Percentiles rank a stretch among this genome's conserved stretches.
Evolutionary conservation across 2,113 vertebrate genomes (phyloP).

Genomic region (Ramphastos sulfuratus): DNA sequence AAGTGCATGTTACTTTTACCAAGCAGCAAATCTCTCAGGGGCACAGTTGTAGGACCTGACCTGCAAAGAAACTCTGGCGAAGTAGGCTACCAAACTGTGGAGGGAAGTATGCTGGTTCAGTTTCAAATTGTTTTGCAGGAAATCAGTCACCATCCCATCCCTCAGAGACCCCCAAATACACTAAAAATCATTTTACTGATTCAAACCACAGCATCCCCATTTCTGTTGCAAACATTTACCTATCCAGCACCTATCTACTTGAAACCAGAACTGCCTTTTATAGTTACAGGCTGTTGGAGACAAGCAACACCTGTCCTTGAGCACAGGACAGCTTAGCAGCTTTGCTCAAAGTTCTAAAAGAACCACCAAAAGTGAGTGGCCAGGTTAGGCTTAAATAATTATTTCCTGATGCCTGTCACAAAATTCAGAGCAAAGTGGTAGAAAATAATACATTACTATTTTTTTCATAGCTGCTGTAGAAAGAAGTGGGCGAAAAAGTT

Average conservation of each 20-base stretch:
- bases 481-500: background rate
- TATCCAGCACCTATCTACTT: background rate
- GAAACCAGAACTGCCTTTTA: background rate
- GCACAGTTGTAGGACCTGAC: background rate
- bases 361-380: background rate
- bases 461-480: background rate
- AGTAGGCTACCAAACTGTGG: background rate
- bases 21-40: background rate
- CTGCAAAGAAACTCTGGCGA: background rate
- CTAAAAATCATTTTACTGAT: background rate
- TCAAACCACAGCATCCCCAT: background rate
- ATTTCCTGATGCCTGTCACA: background rate
- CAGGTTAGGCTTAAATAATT: background rate
- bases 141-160: background rate
- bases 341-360: background rate
- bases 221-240: background rate
- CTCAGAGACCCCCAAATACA: background rate
- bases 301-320: background rate
- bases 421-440: background rate
- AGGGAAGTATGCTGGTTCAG: background rate
- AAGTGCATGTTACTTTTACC: background rate
- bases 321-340: background rate
- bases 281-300: background rate
- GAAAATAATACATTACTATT: background rate
- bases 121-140: background rate